Percentiles rank a stretch among this genome's conserved stretches.
phyloP scores from a whole-genome alignment of 2,888 invertebrate species.

The Drosophila siamana region DNA sequence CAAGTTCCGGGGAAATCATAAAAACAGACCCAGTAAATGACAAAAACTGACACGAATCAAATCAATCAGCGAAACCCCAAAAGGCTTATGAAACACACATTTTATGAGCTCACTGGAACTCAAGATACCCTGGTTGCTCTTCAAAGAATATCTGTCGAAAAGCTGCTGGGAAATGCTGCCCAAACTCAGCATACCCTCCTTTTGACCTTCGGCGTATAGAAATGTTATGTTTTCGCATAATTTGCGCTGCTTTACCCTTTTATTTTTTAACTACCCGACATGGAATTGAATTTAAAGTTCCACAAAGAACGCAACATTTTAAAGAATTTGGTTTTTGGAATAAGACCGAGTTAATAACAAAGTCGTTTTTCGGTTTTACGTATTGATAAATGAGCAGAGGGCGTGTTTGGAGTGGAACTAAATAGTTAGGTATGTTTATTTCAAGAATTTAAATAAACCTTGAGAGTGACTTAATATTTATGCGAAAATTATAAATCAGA shows the following conservation, averaged over 20 bases:
- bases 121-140: conserved; percentile 4
- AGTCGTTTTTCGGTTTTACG: background rate
- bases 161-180: background rate
- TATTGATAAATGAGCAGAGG: conserved; percentile 62
- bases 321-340: background rate
- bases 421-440: conserved; percentile 31
- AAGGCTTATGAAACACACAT: conserved; percentile 32
- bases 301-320: conserved; percentile 13
- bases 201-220: background rate
- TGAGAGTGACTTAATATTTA: conserved; percentile 31
- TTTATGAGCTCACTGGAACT: conserved; percentile 6
- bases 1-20: conserved; percentile 55
- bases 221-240: conserved; percentile 19
- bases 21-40: conserved; percentile 41
- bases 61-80: conserved; percentile 59
- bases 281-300: conserved; percentile 10
- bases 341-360: conserved; percentile 7
- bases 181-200: background rate
- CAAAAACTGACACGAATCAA: conserved; percentile 54
- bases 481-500: conserved; percentile 36
- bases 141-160: background rate
- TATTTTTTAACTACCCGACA: conserved; percentile 11
- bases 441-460: conserved; percentile 40
- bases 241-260: conserved; percentile 7
- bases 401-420: conserved; percentile 43